Evolutionary conservation across 2,888 invertebrate species (phyloP), one percentile per base, ranked within the genome.

Genomic region (Desoria tigrina): DNA sequence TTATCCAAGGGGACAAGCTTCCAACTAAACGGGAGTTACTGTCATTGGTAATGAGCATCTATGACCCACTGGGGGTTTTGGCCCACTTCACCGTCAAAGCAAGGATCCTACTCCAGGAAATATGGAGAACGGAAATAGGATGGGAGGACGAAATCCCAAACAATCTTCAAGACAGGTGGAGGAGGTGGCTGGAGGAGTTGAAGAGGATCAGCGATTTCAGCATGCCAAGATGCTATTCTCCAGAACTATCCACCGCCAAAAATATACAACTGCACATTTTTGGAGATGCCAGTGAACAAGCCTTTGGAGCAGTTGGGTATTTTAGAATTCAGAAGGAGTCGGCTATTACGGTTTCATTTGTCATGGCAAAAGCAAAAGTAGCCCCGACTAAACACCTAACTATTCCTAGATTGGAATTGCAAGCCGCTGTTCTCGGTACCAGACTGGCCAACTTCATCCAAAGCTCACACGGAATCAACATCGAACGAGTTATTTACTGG

Each of bases 51-150:
- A 78, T 77, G 56, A 66, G 62, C 1, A 14, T 77, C 1, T 79
- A 74, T 61, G 78, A 79, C 63, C 78, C 79, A 0, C 50, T 78
- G 14, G 79, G 78, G 54, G 69, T 78, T 51, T n/a, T 77, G 2
- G 61, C 67, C n/a, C 77, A 75, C 3, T 65, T 73, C 16, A 59
- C 66, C 1, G 62, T 78, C 0, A 61, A n/a, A n/a, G 73, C 66
- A 1, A 78, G 78, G 28, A 61, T 78, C 3, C 49, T 78, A 14
- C 45, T 77, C 3, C 78, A 78, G 63, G 59, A 74, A 27, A 62
- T 77, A 7, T 78, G 78, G 78, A 57, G n/a, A n/a, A n/a, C n/a
- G n/a, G n/a, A n/a, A n/a, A n/a, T n/a, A n/a, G n/a, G n/a, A n/a
- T n/a, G n/a, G n/a, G n/a, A n/a, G n/a, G n/a, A n/a, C n/a, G n/a